Evolutionary conservation across 2,888 invertebrate genomes (phyloP).

Genomic region (Drosophila histrio): DNA sequence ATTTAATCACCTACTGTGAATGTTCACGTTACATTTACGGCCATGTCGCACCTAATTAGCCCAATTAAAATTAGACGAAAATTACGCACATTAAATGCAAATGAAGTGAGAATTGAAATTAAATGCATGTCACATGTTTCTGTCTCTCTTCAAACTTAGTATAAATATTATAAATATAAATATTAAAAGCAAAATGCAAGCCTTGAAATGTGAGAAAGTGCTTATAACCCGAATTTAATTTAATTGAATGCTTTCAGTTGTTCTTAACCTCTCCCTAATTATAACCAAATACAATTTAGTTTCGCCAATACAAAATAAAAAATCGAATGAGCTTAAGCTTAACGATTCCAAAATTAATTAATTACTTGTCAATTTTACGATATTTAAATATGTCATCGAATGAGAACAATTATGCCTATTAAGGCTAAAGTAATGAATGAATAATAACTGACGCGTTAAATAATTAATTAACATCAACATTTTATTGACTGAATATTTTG

Average conservation of each 20-base stretch:
- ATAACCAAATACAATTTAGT: background rate
- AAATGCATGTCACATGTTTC: constrained; percentile 33
- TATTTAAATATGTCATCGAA: background rate
- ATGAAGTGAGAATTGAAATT: constrained; percentile 40
- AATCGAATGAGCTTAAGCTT: background rate
- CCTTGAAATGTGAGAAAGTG: background rate
- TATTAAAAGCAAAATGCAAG: background rate
- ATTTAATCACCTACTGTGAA: constrained; percentile 47
- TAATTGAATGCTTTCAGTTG: constrained; percentile 1
- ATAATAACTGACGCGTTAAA: no score
- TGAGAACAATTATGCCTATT: no score
- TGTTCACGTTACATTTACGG: constrained; percentile 45
- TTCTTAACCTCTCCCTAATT: background rate
- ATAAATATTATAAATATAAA: no score
- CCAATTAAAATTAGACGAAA: constrained; percentile 58
- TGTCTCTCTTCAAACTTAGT: background rate
- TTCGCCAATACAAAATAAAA: background rate
- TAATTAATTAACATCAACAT: no score
- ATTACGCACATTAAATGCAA: constrained; percentile 47
- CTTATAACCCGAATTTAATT: background rate
- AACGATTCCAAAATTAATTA: background rate
- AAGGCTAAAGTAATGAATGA: no score
- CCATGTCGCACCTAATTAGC: constrained; percentile 63
- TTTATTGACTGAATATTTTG: no score
- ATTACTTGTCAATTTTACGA: background rate